Evolutionary conservation across 1,140 invertebrate species (phyloP).

Genomic region (Cherax quadricarinatus): DNA sequence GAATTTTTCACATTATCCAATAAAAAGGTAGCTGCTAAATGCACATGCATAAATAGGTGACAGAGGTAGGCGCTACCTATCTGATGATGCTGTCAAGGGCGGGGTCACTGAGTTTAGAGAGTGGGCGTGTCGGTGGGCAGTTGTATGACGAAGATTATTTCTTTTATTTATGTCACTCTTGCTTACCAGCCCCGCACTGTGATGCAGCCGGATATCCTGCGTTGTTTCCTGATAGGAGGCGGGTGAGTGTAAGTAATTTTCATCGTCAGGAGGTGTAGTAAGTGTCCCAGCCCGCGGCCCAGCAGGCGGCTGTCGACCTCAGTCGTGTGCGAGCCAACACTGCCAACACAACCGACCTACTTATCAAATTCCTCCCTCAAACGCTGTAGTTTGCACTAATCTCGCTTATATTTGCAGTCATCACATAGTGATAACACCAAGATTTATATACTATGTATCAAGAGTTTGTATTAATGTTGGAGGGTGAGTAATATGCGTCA

Average conservation of each 20-base stretch:
- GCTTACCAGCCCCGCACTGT: slow-evolving; percentile 19
- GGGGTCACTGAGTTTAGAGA: slow-evolving; percentile 45
- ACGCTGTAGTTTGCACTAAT: slow-evolving; percentile 13
- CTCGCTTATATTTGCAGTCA: background rate
- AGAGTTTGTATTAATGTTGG: background rate
- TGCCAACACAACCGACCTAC: slow-evolving; percentile 67
- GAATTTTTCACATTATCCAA: background rate
- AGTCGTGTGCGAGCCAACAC: slow-evolving; percentile 62
- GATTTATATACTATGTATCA: background rate
- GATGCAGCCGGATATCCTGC: slow-evolving; percentile 30
- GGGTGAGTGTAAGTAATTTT: slow-evolving; percentile 18
- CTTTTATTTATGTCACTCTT: background rate
- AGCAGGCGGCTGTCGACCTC: slow-evolving; percentile 66
- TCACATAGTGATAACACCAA: background rate
- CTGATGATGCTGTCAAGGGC: slow-evolving; percentile 22
- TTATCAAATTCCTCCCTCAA: slow-evolving; percentile 55
- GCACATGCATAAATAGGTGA: background rate
- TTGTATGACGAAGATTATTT: background rate
- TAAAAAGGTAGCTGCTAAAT: background rate
- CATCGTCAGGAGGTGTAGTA: slow-evolving; percentile 34
- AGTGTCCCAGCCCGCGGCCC: slow-evolving; percentile 52
- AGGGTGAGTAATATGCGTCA: background rate
- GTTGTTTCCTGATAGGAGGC: slow-evolving; percentile 34
- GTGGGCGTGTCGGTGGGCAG: slow-evolving; percentile 17
- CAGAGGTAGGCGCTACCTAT: slow-evolving; percentile 13